A percentile compares a stretch with the other conserved stretches of the same genome.
Conservation (phyloP, 2,113 vertebrate genomes). For the Oxyura jamaicensis region DNA sequence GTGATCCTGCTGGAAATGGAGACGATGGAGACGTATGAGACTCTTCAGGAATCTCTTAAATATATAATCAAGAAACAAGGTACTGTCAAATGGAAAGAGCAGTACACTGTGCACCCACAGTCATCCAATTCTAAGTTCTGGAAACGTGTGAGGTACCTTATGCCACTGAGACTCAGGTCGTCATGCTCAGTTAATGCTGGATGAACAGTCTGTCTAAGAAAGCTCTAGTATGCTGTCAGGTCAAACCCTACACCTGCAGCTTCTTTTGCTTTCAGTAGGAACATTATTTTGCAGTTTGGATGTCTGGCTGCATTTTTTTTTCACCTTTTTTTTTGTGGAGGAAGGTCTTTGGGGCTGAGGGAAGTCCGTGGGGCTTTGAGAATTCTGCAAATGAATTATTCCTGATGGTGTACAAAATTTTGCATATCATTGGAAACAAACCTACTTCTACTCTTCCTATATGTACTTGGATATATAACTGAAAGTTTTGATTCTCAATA, state of each 20-base stretch:
- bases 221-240: background rate
- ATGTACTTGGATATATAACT: background rate
- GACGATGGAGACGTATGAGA: background rate
- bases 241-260: background rate
- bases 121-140: slow-evolving; percentile 73
- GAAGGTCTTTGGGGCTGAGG: background rate
- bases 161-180: slow-evolving; percentile 52
- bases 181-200: background rate
- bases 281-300: background rate
- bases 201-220: background rate
- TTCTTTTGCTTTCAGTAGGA: background rate
- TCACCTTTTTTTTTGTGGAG: background rate
- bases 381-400: background rate
- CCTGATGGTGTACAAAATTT: background rate
- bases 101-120: background rate
- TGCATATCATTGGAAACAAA: background rate
- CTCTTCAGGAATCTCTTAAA: slow-evolving; percentile 72
- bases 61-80: slow-evolving; percentile 75
- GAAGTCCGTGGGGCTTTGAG: background rate
- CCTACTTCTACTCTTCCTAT: background rate
- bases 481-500: background rate
- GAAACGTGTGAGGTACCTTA: slow-evolving; percentile 79
- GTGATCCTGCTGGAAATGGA: slow-evolving; percentile 79
- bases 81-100: slow-evolving; percentile 75
- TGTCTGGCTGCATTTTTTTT: background rate